A percentile compares a stretch with the other conserved stretches of the same genome.
Evolutionary conservation across 2,888 invertebrate genomes (phyloP).

Genomic region (Protophormia terraenovae): DNA sequence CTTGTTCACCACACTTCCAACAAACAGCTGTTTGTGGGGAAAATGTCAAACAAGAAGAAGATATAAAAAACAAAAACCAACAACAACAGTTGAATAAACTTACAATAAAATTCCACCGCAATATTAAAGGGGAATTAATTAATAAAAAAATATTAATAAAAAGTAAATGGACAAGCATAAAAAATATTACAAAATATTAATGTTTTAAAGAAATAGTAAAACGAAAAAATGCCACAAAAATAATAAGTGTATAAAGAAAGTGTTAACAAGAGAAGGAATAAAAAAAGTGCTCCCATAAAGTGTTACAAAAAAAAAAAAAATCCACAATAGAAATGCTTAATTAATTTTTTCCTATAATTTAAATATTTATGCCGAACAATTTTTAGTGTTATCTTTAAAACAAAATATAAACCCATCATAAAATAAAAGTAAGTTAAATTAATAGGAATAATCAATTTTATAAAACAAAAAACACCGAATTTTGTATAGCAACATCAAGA

Average conservation of each 20-base stretch:
- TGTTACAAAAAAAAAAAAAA: not conserved
- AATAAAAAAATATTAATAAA: not conserved
- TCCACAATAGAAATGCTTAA: too few species aligned
- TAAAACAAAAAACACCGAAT: too few species aligned
- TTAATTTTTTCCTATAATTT: too few species aligned
- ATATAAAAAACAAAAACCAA: not conserved
- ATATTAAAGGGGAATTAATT: not conserved
- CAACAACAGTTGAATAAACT: conserved; percentile 32
- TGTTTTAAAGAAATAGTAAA: not conserved
- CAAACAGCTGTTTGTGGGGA: conserved; percentile 22
- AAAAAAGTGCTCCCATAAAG: not conserved
- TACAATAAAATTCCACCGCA: not conserved
- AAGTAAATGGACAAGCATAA: not conserved
- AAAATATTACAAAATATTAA: not conserved
- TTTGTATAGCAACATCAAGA: too few species aligned
- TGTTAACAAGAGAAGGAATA: not conserved
- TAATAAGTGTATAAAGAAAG: too few species aligned
- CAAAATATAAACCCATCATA: too few species aligned
- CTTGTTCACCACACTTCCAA: not conserved
- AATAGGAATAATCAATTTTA: too few species aligned
- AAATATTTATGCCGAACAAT: too few species aligned
- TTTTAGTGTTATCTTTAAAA: too few species aligned
- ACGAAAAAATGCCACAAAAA: not conserved
- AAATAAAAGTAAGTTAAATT: too few species aligned
- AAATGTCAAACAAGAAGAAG: not conserved